A percentile compares a stretch with the other conserved stretches of the same genome.
Evolutionary conservation across 2,113 vertebrate species (phyloP).

Genomic region (Myotis brandtii): DNA sequence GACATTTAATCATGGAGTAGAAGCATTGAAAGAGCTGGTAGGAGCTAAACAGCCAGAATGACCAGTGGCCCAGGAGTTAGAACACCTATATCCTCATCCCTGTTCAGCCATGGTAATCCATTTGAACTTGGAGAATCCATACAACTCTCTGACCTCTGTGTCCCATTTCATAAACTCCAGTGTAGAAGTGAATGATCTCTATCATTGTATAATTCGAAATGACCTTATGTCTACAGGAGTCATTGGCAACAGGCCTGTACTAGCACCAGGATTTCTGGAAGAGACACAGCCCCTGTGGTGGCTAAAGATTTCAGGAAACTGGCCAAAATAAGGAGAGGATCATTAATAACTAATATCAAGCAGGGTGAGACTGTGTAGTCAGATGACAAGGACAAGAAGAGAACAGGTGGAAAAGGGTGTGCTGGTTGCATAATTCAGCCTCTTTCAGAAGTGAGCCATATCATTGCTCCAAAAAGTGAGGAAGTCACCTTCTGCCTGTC

Average conservation of each 20-base stretch:
- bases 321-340: slow-evolving; percentile 52
- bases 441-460: not conserved
- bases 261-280: slow-evolving; percentile 62
- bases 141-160: not conserved
- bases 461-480: not conserved
- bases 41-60: not conserved
- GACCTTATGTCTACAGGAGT: slow-evolving; percentile 46
- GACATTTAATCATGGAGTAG: not conserved
- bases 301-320: slow-evolving; percentile 66
- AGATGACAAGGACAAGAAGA: not conserved
- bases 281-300: not conserved
- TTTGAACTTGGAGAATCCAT: not conserved
- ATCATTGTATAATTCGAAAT: slow-evolving; percentile 32
- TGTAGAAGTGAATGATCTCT: not conserved
- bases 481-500: not conserved
- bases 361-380: not conserved
- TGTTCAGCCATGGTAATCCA: not conserved
- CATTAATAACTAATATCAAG: slow-evolving; percentile 29
- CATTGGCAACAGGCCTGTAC: slow-evolving; percentile 47
- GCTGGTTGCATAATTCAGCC: not conserved
- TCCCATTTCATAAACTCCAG: slow-evolving; percentile 14
- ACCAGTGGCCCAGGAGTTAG: not conserved
- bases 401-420: not conserved
- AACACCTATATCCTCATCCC: not conserved
- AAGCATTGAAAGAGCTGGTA: not conserved